phyloP scores from a whole-genome alignment of 2,888 invertebrate genomes.

The Idaea biselata region DNA sequence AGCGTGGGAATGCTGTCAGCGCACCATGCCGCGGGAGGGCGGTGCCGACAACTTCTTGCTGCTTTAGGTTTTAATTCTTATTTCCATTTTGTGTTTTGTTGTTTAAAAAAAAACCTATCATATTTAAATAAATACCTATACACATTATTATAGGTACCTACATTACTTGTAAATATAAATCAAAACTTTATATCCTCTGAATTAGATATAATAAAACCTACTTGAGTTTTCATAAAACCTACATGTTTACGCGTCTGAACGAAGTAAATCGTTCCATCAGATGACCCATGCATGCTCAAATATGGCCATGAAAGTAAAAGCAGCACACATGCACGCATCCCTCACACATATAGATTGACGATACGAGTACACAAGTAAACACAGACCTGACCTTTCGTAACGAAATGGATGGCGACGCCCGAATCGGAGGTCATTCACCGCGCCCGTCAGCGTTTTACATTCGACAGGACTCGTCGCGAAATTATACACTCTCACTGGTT shows the following conservation, averaged over 20 bases:
- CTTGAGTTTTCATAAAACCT: too few relatives aligned
- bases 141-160: too few relatives aligned
- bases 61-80: too few relatives aligned
- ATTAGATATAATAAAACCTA: too few relatives aligned
- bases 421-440: slow-evolving; percentile 69
- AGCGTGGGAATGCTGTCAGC: too few relatives aligned
- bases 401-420: slow-evolving; percentile 64
- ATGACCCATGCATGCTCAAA: slow-evolving; percentile 11
- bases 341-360: slow-evolving; percentile 27
- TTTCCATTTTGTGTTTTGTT: too few relatives aligned
- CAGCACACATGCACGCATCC: slow-evolving; percentile 45
- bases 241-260: not conserved
- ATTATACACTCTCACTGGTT: slow-evolving; percentile 33
- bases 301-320: slow-evolving; percentile 68
- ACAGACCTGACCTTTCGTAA: slow-evolving; percentile 76
- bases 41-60: too few relatives aligned
- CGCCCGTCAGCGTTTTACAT: slow-evolving; percentile 52
- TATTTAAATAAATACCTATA: too few relatives aligned
- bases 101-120: too few relatives aligned
- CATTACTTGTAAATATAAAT: too few relatives aligned
- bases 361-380: slow-evolving; percentile 24
- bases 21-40: too few relatives aligned
- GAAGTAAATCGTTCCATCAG: not conserved
- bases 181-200: too few relatives aligned
- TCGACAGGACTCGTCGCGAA: slow-evolving; percentile 61